A percentile compares a stretch with the other conserved stretches of the same genome.
These are phyloP conservation scores for Psilopogon haemacephalus DNA, from an alignment of 2,113 vertebrate species.

Conservation along the genomic window DNA sequence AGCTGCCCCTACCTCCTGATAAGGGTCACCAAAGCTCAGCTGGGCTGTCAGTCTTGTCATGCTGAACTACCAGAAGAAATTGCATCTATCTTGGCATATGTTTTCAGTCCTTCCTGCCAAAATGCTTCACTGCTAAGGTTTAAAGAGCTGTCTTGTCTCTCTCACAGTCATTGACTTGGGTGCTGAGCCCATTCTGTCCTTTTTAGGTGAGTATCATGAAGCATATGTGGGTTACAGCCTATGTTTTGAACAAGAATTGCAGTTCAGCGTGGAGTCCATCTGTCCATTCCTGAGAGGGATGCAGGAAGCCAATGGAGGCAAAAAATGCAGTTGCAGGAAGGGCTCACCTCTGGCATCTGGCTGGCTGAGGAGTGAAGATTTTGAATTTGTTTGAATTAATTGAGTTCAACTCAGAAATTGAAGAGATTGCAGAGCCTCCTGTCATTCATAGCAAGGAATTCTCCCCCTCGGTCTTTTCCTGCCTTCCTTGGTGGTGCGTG, in stretches of 20 bases:
- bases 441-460: not conserved
- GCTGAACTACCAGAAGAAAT: not conserved
- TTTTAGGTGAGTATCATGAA: not conserved
- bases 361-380: not conserved
- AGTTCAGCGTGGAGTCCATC: not conserved
- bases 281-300: not conserved
- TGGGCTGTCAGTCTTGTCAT: not conserved
- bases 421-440: not conserved
- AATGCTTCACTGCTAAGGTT: not conserved
- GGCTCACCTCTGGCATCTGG: not conserved
- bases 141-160: not conserved
- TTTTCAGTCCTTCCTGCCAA: not conserved
- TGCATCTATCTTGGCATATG: not conserved
- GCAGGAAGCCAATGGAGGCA: not conserved
- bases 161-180: fast-evolving
- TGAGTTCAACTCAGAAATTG: not conserved
- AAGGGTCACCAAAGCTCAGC: not conserved
- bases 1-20: not conserved
- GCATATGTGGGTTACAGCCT: fast-evolving
- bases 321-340: not conserved
- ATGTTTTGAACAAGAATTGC: not conserved
- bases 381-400: not conserved
- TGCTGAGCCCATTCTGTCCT: not conserved
- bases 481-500: not conserved
- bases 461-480: not conserved